Evolutionary conservation across 2,797 vertebrate genomes (phyloP).

Genomic region (Luscinia luscinia): DNA sequence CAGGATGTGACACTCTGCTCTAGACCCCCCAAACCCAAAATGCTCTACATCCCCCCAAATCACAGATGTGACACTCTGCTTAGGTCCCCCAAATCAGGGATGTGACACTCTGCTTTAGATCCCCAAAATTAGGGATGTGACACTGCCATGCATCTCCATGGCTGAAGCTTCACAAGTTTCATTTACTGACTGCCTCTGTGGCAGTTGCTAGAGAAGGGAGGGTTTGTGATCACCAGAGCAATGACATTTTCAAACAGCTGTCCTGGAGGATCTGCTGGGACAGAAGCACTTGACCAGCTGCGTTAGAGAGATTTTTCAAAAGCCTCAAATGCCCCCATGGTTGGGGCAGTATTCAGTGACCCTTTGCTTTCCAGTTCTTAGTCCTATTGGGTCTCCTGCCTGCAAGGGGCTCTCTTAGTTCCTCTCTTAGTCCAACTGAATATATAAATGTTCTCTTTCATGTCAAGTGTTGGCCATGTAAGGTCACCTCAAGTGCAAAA

Average conservation of each 20-base stretch:
- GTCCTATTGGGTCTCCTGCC: neutral
- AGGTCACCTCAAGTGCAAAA: neutral
- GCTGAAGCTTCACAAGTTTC: neutral
- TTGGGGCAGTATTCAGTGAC: neutral
- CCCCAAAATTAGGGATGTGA: neutral
- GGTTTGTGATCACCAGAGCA: neutral
- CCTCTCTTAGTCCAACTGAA: neutral
- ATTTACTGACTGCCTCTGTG: neutral
- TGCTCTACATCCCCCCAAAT: too few relatives aligned
- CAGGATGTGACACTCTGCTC: too few relatives aligned
- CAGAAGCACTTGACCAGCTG: neutral
- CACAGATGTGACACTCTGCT: too few relatives aligned
- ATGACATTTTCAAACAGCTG: neutral
- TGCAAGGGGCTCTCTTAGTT: neutral
- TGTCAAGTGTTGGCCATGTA: neutral
- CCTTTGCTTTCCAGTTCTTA: neutral
- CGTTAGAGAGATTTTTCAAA: neutral
- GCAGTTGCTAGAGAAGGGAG: neutral
- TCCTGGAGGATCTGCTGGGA: neutral
- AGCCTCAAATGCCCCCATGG: neutral
- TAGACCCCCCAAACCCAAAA: too few relatives aligned
- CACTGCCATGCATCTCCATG: neutral
- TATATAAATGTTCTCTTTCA: neutral
- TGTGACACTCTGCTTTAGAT: neutral
- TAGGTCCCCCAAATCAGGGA: neutral